Evolutionary conservation across 2,113 vertebrate genomes (phyloP).

Genomic region (Platichthys stellatus): DNA sequence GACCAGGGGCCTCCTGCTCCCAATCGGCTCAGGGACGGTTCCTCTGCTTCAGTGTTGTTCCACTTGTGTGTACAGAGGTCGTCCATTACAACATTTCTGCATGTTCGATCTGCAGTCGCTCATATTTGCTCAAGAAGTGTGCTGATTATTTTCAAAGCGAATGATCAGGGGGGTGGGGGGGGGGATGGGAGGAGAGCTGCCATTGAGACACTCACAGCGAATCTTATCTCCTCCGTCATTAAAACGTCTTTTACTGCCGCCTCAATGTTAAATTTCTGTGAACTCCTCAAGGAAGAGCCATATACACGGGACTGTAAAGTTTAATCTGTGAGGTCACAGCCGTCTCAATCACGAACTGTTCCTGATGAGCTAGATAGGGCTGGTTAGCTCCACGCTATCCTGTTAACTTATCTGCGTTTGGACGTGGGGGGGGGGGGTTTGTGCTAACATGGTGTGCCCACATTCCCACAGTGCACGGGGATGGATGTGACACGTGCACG

Average conservation of each 20-base stretch:
- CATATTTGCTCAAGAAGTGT: slow-evolving; percentile 78
- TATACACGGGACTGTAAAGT: slow-evolving; percentile 80
- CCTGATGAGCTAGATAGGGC: slow-evolving; percentile 31
- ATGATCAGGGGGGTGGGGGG: too few species aligned
- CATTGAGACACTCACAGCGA: slow-evolving; percentile 76
- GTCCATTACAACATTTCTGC: slow-evolving; percentile 63
- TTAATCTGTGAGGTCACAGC: slow-evolving; percentile 76
- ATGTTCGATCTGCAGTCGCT: slow-evolving; percentile 59
- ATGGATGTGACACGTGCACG: slow-evolving; percentile 12
- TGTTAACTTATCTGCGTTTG: slow-evolving; percentile 32
- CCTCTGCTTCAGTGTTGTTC: slow-evolving; percentile 22
- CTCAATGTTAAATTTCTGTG: slow-evolving; percentile 77
- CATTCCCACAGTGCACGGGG: slow-evolving; percentile 8
- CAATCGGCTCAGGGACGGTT: neutral
- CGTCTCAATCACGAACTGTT: slow-evolving; percentile 75
- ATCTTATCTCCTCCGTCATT: slow-evolving; percentile 86
- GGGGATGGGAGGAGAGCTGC: slow-evolving; percentile 49
- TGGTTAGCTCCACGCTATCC: neutral
- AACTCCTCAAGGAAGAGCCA: slow-evolving; percentile 75
- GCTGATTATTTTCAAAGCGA: slow-evolving; percentile 72
- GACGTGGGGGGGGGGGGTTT: neutral
- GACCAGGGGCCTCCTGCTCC: slow-evolving; percentile 18
- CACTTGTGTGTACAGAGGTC: slow-evolving; percentile 68
- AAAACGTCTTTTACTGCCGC: slow-evolving; percentile 80
- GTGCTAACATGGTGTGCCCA: neutral